These are phyloP conservation scores for Phylloscopus trochilus DNA, from an alignment of 2,113 vertebrate genomes.

Conservation along the genomic window DNA sequence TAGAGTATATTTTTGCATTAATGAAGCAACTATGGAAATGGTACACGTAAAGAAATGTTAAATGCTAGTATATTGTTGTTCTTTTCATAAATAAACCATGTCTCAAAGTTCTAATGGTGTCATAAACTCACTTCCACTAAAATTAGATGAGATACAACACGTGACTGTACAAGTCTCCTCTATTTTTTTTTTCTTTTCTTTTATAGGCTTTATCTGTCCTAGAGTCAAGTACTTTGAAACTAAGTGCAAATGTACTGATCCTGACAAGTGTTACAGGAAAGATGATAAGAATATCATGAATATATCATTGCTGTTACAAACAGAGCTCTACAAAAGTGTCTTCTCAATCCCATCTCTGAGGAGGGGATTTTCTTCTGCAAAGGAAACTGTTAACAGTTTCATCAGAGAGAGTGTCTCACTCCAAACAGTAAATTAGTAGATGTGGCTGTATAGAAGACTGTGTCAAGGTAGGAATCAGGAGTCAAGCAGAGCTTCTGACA, in stretches of 20 bases:
- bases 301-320: neutral
- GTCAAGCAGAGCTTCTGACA: neutral
- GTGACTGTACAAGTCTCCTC: neutral
- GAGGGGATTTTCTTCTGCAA: neutral
- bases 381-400: neutral
- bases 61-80: constrained; percentile 28
- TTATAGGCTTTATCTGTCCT: neutral
- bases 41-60: constrained; percentile 19
- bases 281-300: neutral
- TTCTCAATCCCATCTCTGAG: neutral
- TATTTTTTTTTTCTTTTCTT: neutral
- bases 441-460: neutral
- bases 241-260: neutral
- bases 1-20: constrained; percentile 43
- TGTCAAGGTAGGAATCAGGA: neutral
- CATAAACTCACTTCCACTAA: neutral
- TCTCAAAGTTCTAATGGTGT: neutral
- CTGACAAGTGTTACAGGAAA: neutral
- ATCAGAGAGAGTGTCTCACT: neutral
- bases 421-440: neutral
- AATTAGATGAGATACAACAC: neutral
- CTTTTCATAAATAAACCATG: constrained; percentile 66
- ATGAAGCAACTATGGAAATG: constrained; percentile 12
- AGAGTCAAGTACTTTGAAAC: neutral
- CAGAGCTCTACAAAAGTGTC: neutral